phyloP scores from a whole-genome alignment of 2,113 vertebrate species.

The Alexandromys fortis region DNA sequence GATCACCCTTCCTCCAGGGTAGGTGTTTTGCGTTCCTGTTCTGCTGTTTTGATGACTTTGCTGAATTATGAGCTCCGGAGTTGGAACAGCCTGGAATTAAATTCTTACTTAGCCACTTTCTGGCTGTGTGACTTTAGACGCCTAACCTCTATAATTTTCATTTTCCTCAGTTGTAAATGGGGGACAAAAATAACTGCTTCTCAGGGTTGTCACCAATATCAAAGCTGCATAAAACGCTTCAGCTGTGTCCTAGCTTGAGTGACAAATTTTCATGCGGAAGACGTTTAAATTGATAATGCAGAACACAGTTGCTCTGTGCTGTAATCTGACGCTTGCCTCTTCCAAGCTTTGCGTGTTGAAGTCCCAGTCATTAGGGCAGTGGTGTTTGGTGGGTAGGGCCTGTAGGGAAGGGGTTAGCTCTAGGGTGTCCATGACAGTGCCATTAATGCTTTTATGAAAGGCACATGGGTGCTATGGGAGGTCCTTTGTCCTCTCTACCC shows the following conservation, averaged over 20 bases:
- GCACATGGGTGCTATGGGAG: not conserved
- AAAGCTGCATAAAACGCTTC: not conserved
- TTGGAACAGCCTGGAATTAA: slow-evolving; percentile 63
- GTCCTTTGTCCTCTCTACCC: not conserved
- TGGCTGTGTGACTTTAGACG: slow-evolving; percentile 60
- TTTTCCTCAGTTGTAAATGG: slow-evolving; percentile 65
- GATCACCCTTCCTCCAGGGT: slow-evolving; percentile 46
- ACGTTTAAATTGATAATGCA: not conserved
- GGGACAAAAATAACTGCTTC: slow-evolving; percentile 44
- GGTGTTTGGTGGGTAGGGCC: not conserved
- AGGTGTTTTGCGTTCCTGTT: slow-evolving; percentile 47
- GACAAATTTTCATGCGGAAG: not conserved
- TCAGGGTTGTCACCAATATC: slow-evolving; percentile 30
- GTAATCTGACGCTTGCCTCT: not conserved
- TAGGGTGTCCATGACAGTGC: not conserved
- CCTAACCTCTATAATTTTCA: slow-evolving; percentile 63
- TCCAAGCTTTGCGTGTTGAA: not conserved
- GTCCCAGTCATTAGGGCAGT: not conserved
- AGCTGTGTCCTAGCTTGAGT: not conserved
- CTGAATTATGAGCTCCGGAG: slow-evolving; percentile 58
- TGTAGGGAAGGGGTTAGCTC: not conserved
- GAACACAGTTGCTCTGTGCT: not conserved
- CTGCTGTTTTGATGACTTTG: slow-evolving; percentile 57
- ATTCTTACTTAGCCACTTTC: slow-evolving; percentile 52
- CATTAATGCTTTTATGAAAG: not conserved